Evolutionary conservation across 2,888 invertebrate genomes (phyloP), one percentile per base, ranked within the genome.

Genomic region (Galeopsomyia nigrocyanea): DNA sequence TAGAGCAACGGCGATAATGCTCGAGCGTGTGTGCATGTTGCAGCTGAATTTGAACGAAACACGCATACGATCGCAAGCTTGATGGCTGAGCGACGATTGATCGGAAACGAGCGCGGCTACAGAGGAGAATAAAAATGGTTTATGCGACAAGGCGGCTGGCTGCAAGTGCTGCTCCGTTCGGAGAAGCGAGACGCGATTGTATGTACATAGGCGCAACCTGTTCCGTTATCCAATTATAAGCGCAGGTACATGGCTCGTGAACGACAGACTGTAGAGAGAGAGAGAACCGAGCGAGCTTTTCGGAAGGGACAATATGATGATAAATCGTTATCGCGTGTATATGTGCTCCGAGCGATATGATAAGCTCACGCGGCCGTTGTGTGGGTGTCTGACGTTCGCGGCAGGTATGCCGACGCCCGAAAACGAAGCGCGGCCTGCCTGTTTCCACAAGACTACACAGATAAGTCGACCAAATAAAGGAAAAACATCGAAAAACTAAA

Each of bases 271-370:
- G 26, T 26, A 50, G 26, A 17, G 19, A 3, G 56, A 50, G 26
- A 17, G 19, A 3, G 56, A 71, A 74, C 68, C 73, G 67, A 66
- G 51, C 73, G 67, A 66, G 51, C 68, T 75, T 68, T 75, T 71
- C 64, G 70, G 60, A 73, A 75, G 60, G 72, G 71, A 58, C 61
- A 61, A 67, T 56, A 62, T 57, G 26, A 63, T 76, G 80, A 80
- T 81, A 79, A 77, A 78, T 74, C 72, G 77, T 80, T 81, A 81
- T 81, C 81, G 77, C 75, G 7, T 10, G 13, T 39, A 10, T 39
- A 5, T 72, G 63, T 5, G 26, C 26, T 26, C 17, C 49, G n/a
- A 17, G 7, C 49, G 71, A 55, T 49, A 49, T 21, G 65, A 72
- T 72, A 73, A 73, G 73, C 5, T 49, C 13, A 13, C 31, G 3